Evolutionary conservation across 2,797 vertebrate species (phyloP).

Genomic region (Betta splendens): DNA sequence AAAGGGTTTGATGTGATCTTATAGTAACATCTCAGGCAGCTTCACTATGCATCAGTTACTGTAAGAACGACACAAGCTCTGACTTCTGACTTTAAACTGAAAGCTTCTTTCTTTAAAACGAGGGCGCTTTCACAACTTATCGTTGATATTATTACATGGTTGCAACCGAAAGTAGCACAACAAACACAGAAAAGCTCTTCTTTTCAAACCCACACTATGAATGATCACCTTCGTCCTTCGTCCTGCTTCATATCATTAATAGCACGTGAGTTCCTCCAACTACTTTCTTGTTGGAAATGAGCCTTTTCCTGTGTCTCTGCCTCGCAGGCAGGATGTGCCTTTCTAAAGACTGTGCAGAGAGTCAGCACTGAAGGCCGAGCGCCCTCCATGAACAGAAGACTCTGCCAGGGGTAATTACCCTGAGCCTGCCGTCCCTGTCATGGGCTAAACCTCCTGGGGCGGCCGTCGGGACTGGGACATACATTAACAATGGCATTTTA

Average conservation of each 20-base stretch:
- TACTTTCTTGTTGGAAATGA: constrained; percentile 34
- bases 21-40: no score
- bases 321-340: constrained; percentile 86
- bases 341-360: constrained; percentile 89
- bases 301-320: constrained; percentile 42
- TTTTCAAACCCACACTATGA: background rate
- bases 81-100: no score
- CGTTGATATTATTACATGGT: no score
- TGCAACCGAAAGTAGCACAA: constrained; percentile 1
- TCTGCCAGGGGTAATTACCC: constrained; percentile 85
- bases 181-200: background rate
- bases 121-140: no score
- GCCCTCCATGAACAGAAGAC: constrained; percentile 89
- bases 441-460: constrained; percentile 57
- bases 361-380: constrained; percentile 86
- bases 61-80: no score
- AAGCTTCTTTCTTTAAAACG: no score
- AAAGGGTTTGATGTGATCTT: no score
- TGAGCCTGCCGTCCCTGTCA: constrained; percentile 68
- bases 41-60: no score
- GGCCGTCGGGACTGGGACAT: constrained; percentile 44
- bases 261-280: constrained; percentile 5
- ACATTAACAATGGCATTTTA: constrained; percentile 53
- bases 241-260: background rate
- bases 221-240: background rate